These are phyloP conservation scores for Acanthopleura granulata DNA, from an alignment of 2,888 invertebrate species.

Conservation along the genomic window DNA sequence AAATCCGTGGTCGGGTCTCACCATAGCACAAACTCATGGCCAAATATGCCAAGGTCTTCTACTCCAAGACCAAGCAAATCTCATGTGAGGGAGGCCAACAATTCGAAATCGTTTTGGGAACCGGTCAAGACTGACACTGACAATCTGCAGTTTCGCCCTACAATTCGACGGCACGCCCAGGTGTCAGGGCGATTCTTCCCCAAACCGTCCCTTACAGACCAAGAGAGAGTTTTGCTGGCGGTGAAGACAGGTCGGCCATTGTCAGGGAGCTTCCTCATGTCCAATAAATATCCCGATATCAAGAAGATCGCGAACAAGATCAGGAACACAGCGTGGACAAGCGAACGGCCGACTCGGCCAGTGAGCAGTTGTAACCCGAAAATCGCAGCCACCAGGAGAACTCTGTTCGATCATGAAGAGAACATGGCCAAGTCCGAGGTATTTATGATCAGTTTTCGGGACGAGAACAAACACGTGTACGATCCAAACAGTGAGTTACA, in stretches of 20 bases:
- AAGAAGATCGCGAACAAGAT: not conserved
- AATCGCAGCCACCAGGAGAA: constrained; percentile 29
- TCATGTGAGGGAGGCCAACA: not conserved
- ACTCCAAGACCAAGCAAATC: not conserved
- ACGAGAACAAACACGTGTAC: constrained; percentile 23
- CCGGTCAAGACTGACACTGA: constrained; percentile 26
- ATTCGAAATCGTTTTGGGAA: not conserved
- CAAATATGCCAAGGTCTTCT: not conserved
- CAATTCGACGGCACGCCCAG: constrained; percentile 29
- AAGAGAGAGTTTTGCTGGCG: constrained; percentile 18
- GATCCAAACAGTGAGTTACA: constrained; percentile 38
- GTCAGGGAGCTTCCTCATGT: constrained; percentile 20
- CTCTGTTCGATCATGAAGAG: constrained; percentile 32
- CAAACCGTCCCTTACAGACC: constrained; percentile 34
- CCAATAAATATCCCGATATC: constrained; percentile 19
- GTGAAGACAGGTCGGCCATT: constrained; percentile 23
- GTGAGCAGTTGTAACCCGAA: constrained; percentile 23
- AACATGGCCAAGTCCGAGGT: constrained; percentile 22
- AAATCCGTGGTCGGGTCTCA: not conserved
- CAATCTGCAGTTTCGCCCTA: constrained; percentile 28
- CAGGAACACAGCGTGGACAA: not conserved
- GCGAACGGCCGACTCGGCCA: constrained; percentile 16
- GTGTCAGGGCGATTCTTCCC: constrained; percentile 48
- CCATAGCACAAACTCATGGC: constrained; percentile 3
- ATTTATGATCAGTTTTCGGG: constrained; percentile 21